Evolutionary conservation across 2,113 vertebrate genomes (phyloP), one percentile per base, ranked within the genome.

Genomic region (Pelobates fuscus): DNA sequence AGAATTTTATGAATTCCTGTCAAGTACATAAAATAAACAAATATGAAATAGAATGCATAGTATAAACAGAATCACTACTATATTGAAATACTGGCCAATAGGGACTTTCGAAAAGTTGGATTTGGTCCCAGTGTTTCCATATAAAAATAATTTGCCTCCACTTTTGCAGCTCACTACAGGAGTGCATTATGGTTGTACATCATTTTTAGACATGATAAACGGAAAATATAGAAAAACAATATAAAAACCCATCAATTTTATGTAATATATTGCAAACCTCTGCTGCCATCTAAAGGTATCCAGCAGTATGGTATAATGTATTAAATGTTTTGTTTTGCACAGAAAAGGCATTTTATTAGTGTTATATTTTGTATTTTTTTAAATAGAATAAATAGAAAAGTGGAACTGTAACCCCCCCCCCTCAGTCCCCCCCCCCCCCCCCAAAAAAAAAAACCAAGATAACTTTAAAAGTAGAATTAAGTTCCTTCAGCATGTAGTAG

Each of bases 211-310:
- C 23, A 59, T 30, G 8, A 17, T 70, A 70, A 18, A 41, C 20
- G 23, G 7, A 18, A 3, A 26, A 70, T n/a, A 59, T 30, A 59
- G 20, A 4, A 8, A 43, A 8, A 55, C 52, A 55, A 11, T 58
- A 18, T 43, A 70, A 70, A 15, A 43, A 70, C 8, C 17, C 3
- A 23, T 21, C 20, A 23, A 2, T 10, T 55, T 23, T 20, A 11
- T n/a, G 2, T 12, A 41, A 30, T n/a, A 23, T 52, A 7, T 29
- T 52, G 24, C 27, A 64, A 32, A 49, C 5, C 8, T 5, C 21
- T 54, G 62, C 43, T 64, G 70, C 70, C 70, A 72, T 54, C 70
- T 26, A 4, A 4, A 54, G 70, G 43, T n/a, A 30, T 3, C 1
- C 2, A 26, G 43, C 23, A 5, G 18, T 25, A 67, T 54, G 11